Evolutionary conservation across 2,797 vertebrate genomes (phyloP).

Genomic region (Tapirus indicus): DNA sequence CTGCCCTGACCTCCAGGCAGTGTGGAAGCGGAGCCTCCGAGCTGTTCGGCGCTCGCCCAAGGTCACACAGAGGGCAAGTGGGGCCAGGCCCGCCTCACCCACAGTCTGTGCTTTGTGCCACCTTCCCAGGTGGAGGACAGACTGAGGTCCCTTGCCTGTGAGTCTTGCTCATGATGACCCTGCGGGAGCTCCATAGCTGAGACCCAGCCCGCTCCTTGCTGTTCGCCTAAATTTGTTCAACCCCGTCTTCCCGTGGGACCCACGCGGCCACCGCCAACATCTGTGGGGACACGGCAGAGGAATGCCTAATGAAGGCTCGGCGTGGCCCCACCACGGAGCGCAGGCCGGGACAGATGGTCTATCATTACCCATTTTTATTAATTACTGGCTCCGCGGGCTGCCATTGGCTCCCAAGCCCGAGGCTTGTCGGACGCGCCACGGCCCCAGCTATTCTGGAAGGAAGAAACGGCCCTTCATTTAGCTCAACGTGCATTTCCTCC

Average conservation of each 20-base stretch:
- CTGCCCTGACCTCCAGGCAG: background rate
- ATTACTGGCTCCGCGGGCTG: conserved; percentile 59
- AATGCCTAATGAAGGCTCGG: conserved; percentile 79
- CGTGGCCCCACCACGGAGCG: background rate
- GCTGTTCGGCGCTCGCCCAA: rapidly evolving
- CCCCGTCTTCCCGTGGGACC: conserved; percentile 34
- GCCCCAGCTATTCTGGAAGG: conserved; percentile 60
- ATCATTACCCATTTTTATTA: conserved; percentile 81
- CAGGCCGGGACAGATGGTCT: conserved; percentile 73
- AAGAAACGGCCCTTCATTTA: conserved; percentile 49
- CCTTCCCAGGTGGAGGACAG: background rate
- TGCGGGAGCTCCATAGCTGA: rapidly evolving
- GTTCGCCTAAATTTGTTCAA: conserved; percentile 57
- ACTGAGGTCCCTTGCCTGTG: background rate
- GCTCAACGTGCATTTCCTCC: background rate
- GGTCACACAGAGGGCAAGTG: rapidly evolving
- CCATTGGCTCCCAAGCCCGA: conserved; percentile 61
- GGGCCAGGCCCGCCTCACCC: background rate
- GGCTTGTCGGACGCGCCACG: background rate
- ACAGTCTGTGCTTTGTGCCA: rapidly evolving
- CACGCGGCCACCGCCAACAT: conserved; percentile 30
- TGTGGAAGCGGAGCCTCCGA: rapidly evolving
- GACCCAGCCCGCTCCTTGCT: background rate
- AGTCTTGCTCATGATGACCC: background rate
- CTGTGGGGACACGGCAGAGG: conserved; percentile 59